Percentiles rank a stretch among this genome's conserved stretches.
Evolutionary conservation across 1,140 invertebrate species (phyloP).

Genomic region (Listronotus oregonensis): DNA sequence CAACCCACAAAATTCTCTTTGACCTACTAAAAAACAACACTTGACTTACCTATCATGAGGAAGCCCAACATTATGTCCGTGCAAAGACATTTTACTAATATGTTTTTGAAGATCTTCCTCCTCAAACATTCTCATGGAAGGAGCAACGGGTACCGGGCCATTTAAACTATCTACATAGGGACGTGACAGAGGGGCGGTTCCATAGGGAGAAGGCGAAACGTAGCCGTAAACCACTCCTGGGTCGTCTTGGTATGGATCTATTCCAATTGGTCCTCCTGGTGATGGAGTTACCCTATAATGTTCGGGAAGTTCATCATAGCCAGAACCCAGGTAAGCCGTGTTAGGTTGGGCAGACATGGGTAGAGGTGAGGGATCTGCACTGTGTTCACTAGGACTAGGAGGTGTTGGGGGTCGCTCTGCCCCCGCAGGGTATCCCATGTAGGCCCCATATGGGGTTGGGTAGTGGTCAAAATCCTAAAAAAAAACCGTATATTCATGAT

Average conservation of each 20-base stretch:
- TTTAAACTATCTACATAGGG: slow-evolving; percentile 61
- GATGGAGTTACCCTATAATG: slow-evolving; percentile 74
- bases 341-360: slow-evolving; percentile 55
- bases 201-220: slow-evolving; percentile 69
- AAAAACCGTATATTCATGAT: slow-evolving; percentile 2
- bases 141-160: slow-evolving; percentile 60
- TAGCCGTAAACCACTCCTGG: slow-evolving; percentile 68
- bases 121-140: slow-evolving; percentile 65
- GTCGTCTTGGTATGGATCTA: slow-evolving; percentile 61
- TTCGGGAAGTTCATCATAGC: slow-evolving; percentile 66
- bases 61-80: slow-evolving; percentile 53
- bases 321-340: slow-evolving; percentile 53
- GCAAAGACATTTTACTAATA: slow-evolving; percentile 63
- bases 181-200: slow-evolving; percentile 59
- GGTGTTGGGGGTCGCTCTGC: slow-evolving; percentile 63
- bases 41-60: slow-evolving; percentile 45
- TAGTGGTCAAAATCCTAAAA: slow-evolving; percentile 65
- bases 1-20: too few species aligned
- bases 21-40: too few species aligned
- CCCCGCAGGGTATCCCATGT: slow-evolving; percentile 56
- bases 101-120: slow-evolving; percentile 74
- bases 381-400: slow-evolving; percentile 64
- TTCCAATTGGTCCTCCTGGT: slow-evolving; percentile 64
- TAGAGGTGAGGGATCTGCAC: slow-evolving; percentile 65
- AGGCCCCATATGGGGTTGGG: slow-evolving; percentile 57